These are phyloP conservation scores for Pangasius sanitwongsei DNA, from an alignment of 2,797 vertebrate genomes.

Conservation along the genomic window DNA sequence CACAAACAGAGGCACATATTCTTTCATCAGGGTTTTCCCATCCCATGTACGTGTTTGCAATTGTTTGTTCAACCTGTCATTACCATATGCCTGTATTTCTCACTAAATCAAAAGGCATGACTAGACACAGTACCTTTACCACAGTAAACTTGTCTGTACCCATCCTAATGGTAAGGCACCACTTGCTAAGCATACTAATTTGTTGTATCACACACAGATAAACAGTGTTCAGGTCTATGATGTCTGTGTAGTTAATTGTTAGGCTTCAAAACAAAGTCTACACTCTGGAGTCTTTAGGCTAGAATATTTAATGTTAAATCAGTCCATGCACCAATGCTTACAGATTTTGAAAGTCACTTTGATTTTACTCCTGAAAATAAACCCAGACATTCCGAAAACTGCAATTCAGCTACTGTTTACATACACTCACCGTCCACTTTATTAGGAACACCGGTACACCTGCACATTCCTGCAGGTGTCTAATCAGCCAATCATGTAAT, in stretches of 20 bases:
- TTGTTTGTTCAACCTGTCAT: constrained; percentile 34
- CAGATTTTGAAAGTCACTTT: background rate
- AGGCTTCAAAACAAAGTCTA: background rate
- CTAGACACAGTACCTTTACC: constrained; percentile 23
- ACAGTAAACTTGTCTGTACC: constrained; percentile 20
- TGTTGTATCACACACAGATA: constrained; percentile 12
- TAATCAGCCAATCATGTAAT: background rate
- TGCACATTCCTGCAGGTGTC: background rate
- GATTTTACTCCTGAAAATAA: background rate
- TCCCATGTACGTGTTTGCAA: constrained; percentile 67
- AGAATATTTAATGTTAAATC: background rate
- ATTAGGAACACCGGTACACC: background rate
- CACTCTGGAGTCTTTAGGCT: background rate
- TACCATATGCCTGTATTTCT: constrained; percentile 13
- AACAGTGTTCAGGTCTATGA: background rate
- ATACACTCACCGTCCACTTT: background rate
- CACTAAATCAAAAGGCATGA: constrained; percentile 31
- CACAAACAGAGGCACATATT: background rate
- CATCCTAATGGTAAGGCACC: background rate
- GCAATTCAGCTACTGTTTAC: background rate
- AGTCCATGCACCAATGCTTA: background rate
- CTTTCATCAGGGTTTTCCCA: constrained; percentile 37
- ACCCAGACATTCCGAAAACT: background rate
- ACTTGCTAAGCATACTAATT: constrained; percentile 33
- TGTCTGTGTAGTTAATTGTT: constrained; percentile 27